Base-by-base conservation (phyloP, 1,140 invertebrate species). In the Atta texana region DNA sequence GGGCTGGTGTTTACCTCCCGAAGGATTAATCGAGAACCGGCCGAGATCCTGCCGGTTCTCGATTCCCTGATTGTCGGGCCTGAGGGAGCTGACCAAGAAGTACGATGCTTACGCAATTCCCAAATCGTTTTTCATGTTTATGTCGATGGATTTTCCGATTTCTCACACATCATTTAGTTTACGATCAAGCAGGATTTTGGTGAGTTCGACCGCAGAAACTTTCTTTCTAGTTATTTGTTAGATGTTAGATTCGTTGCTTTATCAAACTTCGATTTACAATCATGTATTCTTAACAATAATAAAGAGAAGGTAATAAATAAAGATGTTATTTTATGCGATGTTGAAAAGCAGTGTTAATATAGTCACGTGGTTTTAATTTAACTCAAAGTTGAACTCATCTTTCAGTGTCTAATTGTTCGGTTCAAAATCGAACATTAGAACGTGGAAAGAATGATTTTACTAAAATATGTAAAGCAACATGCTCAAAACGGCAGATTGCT, bases 41-140 rank as follows among this genome's bases (percentile, higher is more conserved):
- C 80, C 82, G 85, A 87, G 77, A 81, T 74, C 69, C 66, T 49
- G 39, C 71, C 59, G 87, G 86, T 89, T 59, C 69, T 76, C 75
- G 78, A 88, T 87, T 87, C 24, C 66, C 77, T 89, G 90, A 92
- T 91, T 88, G 89, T 69, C 69, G 24, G 85, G 55, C 89, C 88
- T 89, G 59, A 75, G 89, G 88, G 90, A 92, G 90, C 89, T 91
- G 91, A 92, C 86, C 86, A 87, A 89, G 87, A 85, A 82, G 51
- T 24, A 77, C 57, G 55, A 66, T 69, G 51, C 61, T 64, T 78
- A 90, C 85, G 86, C 89, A 89, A 93, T 92, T 92, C 90, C 89
- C 91, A 91, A 93, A 93, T 91, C 91, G 91, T 92, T 91, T 87
- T 78, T 91, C 88, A 88, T 91, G 88, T 92, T 92, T 91, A 81